phyloP scores from a whole-genome alignment of 2,888 invertebrate genomes.

The Bellardia pandia region DNA sequence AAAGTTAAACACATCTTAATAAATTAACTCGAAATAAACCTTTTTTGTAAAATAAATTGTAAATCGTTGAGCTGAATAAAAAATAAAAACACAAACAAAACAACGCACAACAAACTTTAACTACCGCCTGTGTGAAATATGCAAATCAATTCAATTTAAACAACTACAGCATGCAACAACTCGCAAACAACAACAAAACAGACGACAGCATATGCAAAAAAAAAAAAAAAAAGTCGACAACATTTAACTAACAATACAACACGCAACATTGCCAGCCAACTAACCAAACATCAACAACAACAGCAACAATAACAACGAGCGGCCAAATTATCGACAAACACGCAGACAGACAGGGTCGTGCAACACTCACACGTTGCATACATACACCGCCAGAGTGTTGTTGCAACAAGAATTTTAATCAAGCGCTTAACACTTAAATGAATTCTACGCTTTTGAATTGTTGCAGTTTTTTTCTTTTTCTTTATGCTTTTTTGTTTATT shows the following conservation, averaged over 20 bases:
- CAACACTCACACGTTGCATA: slow-evolving; percentile 50
- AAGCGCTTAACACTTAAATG: slow-evolving; percentile 81
- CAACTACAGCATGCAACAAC: slow-evolving; percentile 58
- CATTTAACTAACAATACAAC: slow-evolving; percentile 68
- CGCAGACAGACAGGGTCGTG: slow-evolving; percentile 54
- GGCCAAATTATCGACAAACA: slow-evolving; percentile 41
- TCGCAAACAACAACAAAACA: slow-evolving; percentile 19
- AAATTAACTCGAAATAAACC: slow-evolving; percentile 71
- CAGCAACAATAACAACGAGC: neutral
- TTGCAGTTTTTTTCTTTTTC: slow-evolving; percentile 29
- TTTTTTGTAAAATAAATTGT: slow-evolving; percentile 68
- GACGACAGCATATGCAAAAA: slow-evolving; percentile 64
- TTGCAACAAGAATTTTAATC: slow-evolving; percentile 83
- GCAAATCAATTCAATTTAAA: slow-evolving; percentile 84
- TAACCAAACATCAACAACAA: slow-evolving; percentile 55
- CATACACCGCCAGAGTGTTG: slow-evolving; percentile 79
- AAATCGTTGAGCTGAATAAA: slow-evolving; percentile 43
- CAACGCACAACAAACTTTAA: slow-evolving; percentile 56
- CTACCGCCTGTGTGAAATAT: slow-evolving; percentile 83
- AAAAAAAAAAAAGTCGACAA: slow-evolving; percentile 63
- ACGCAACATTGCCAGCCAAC: slow-evolving; percentile 71
- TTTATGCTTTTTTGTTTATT: neutral
- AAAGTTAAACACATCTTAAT: slow-evolving; percentile 73
- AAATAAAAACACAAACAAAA: slow-evolving; percentile 25
- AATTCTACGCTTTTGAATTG: slow-evolving; percentile 69